phyloP scores from a whole-genome alignment of 2,113 vertebrate species.

The Acrocephalus kingi region DNA sequence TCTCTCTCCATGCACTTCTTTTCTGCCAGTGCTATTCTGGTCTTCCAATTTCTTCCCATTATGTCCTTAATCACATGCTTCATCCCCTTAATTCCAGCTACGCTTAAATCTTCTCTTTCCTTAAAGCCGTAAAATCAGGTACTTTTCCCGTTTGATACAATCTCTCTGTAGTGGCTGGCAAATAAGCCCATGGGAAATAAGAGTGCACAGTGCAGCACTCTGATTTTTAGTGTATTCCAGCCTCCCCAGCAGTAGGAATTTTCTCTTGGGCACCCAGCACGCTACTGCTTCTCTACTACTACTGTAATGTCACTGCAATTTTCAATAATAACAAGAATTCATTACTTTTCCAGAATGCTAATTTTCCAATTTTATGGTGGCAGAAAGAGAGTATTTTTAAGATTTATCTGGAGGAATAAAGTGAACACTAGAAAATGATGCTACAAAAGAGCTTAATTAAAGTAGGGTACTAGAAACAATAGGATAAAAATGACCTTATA shows the following conservation, averaged over 20 bases:
- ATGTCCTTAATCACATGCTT: neutral
- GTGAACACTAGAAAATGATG: neutral
- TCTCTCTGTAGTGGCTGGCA: neutral
- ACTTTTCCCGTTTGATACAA: neutral
- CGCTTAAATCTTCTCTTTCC: neutral
- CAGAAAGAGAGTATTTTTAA: neutral
- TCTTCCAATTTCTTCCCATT: neutral
- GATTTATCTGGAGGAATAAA: neutral
- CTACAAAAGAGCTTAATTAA: neutral
- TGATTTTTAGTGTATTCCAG: neutral
- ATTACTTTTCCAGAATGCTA: neutral
- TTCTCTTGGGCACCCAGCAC: neutral
- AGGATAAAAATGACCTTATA: neutral
- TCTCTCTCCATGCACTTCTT: neutral
- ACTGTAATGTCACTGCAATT: neutral
- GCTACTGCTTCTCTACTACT: neutral
- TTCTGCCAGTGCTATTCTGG: neutral
- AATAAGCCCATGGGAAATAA: neutral
- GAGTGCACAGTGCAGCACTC: neutral
- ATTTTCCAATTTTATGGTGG: neutral
- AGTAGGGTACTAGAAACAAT: neutral
- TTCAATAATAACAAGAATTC: neutral
- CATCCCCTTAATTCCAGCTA: neutral
- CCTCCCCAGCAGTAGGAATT: neutral
- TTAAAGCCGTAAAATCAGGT: neutral